Evolutionary conservation across 2,888 invertebrate species (phyloP).

Genomic region (Diarsia rubi): DNA sequence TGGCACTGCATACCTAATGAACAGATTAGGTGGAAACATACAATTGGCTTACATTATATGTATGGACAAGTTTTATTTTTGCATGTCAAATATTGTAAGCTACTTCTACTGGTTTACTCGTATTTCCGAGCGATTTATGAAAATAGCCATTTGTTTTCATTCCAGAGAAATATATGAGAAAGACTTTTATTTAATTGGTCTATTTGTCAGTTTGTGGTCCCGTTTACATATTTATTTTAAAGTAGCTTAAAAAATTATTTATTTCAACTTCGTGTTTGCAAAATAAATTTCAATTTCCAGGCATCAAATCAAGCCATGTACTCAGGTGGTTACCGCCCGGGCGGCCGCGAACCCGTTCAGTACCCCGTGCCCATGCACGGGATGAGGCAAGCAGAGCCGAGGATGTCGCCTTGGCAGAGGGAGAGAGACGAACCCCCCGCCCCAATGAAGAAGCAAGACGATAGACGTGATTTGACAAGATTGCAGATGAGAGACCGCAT

Average conservation of each 20-base stretch:
- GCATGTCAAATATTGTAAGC: neutral
- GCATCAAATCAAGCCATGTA: slow-evolving; percentile 85
- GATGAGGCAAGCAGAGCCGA: slow-evolving; percentile 64
- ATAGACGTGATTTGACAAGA: slow-evolving; percentile 67
- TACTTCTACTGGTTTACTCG: neutral
- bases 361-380: slow-evolving; percentile 67
- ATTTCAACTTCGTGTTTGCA: slow-evolving; percentile 74
- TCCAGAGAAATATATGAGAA: neutral
- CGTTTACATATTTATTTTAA: slow-evolving; percentile 16
- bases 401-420: slow-evolving; percentile 76
- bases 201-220: slow-evolving; percentile 8
- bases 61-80: neutral
- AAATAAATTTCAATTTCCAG: slow-evolving; percentile 87
- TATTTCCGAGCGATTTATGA: neutral
- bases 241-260: slow-evolving; percentile 41
- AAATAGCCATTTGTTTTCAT: slow-evolving; percentile 3
- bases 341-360: slow-evolving; percentile 73
- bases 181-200: neutral
- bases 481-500: slow-evolving; percentile 61
- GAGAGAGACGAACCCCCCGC: slow-evolving; percentile 71
- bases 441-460: slow-evolving; percentile 73
- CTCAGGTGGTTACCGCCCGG: slow-evolving; percentile 83
- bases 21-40: neutral
- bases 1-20: neutral
- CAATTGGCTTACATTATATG: neutral